Percentiles rank a stretch among this genome's conserved stretches.
These are phyloP conservation scores for Saturnia pavonia DNA, from an alignment of 2,888 invertebrate genomes.

Conservation along the genomic window DNA sequence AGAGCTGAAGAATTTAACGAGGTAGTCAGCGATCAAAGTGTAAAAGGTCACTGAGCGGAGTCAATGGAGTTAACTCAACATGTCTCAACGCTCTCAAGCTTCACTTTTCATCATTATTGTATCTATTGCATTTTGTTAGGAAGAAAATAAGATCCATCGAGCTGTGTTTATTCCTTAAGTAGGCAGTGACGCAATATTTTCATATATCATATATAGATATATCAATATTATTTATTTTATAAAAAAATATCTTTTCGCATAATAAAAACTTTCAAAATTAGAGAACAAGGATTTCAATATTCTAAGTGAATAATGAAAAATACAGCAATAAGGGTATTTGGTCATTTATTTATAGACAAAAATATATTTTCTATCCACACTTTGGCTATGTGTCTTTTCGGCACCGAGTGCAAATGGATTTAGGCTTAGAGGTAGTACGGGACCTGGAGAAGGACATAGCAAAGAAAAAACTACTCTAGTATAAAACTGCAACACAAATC, in stretches of 20 bases:
- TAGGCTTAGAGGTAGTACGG: too few species aligned
- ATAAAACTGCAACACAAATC: not conserved
- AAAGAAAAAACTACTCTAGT: not conserved
- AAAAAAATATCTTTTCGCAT: too few species aligned
- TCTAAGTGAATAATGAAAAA: too few species aligned
- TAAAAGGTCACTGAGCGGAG: conserved; percentile 77
- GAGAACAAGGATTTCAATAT: too few species aligned
- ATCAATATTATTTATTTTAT: too few species aligned
- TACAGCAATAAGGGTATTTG: too few species aligned
- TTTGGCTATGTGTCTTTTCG: too few species aligned
- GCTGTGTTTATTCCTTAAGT: not conserved
- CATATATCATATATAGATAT: not conserved
- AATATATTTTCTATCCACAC: too few species aligned
- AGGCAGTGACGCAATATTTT: not conserved
- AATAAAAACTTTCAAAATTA: too few species aligned
- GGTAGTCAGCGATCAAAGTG: conserved; percentile 85
- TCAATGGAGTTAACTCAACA: conserved; percentile 61
- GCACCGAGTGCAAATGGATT: too few species aligned
- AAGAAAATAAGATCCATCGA: not conserved
- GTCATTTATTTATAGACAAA: too few species aligned
- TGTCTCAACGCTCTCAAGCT: conserved; percentile 69
- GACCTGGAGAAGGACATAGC: too few species aligned
- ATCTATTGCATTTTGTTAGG: not conserved
- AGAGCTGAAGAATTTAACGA: conserved; percentile 2
- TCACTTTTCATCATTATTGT: conserved; percentile 60